Evolutionary conservation across 2,113 vertebrate genomes (phyloP).

Genomic region (Tetrax tetrax): DNA sequence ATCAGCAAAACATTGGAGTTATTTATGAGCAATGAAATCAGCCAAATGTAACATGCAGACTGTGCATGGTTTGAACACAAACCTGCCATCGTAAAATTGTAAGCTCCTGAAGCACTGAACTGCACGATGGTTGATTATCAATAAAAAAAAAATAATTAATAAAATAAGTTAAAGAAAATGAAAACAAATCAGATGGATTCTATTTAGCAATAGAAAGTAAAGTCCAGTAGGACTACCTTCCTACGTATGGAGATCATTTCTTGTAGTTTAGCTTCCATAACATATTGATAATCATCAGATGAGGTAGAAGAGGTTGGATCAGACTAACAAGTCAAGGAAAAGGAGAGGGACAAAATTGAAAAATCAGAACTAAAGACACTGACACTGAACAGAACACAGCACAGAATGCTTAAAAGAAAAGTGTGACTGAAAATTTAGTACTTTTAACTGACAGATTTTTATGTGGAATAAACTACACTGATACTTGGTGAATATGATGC

Average conservation of each 20-base stretch:
- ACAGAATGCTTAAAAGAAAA: conserved; percentile 86
- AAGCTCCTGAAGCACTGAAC: conserved; percentile 86
- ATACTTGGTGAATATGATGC: conserved; percentile 69
- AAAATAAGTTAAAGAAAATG: conserved; percentile 77
- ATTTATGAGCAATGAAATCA: conserved; percentile 87
- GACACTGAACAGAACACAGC: conserved; percentile 82
- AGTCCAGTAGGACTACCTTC: conserved; percentile 94
- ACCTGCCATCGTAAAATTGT: conserved; percentile 82
- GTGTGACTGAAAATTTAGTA: conserved; percentile 75
- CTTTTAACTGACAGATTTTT: conserved; percentile 71
- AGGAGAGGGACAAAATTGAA: conserved; percentile 94
- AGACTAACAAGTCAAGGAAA: conserved; percentile 91
- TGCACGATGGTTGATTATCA: conserved; percentile 86
- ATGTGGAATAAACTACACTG: conserved; percentile 74
- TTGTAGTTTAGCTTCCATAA: conserved; percentile 98
- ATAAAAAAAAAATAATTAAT: conserved; percentile 70
- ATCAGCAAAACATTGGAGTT: conserved; percentile 82
- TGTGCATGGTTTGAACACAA: conserved; percentile 86
- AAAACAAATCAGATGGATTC: conserved; percentile 84
- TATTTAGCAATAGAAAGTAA: conserved; percentile 89
- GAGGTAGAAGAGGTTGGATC: conserved; percentile 95
- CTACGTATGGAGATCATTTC: conserved; percentile 98
- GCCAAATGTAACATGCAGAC: conserved; percentile 89
- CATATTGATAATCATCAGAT: conserved; percentile 97
- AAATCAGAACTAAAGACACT: conserved; percentile 88